Conservation (phyloP, 2,113 vertebrate genomes). For the Struthidea cinerea region DNA sequence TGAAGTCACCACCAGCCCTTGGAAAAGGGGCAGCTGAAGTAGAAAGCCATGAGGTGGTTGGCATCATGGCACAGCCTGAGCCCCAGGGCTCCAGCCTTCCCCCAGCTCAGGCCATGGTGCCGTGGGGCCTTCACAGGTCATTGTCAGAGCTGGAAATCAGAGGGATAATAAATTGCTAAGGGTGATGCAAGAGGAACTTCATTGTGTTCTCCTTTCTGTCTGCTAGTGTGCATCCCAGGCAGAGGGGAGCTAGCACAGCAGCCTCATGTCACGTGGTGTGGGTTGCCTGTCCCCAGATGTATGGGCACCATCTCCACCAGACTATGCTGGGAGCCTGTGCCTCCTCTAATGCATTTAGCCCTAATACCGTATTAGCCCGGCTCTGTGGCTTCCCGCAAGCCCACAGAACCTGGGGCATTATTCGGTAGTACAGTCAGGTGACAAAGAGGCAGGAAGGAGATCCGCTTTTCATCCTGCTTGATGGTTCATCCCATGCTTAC, state of each 20-base stretch:
- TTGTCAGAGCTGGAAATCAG: background rate
- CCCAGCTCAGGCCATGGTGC: background rate
- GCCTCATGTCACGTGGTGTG: background rate
- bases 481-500: too few relatives aligned
- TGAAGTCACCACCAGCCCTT: background rate
- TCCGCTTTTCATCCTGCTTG: too few relatives aligned
- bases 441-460: too few relatives aligned
- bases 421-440: too few relatives aligned
- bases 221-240: background rate
- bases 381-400: too few relatives aligned
- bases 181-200: background rate
- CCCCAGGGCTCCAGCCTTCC: background rate
- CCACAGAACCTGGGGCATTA: too few relatives aligned
- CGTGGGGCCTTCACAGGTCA: background rate
- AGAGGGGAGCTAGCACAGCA: background rate
- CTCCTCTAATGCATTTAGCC: background rate
- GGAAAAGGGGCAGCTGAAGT: background rate
- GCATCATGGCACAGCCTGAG: background rate
- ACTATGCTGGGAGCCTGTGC: background rate
- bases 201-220: background rate
- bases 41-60: background rate
- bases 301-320: background rate
- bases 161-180: slow-evolving; percentile 26
- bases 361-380: too few relatives aligned
- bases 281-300: background rate